Conservation (phyloP, 2,888 invertebrate genomes). For the Plagiodera versicolora region DNA sequence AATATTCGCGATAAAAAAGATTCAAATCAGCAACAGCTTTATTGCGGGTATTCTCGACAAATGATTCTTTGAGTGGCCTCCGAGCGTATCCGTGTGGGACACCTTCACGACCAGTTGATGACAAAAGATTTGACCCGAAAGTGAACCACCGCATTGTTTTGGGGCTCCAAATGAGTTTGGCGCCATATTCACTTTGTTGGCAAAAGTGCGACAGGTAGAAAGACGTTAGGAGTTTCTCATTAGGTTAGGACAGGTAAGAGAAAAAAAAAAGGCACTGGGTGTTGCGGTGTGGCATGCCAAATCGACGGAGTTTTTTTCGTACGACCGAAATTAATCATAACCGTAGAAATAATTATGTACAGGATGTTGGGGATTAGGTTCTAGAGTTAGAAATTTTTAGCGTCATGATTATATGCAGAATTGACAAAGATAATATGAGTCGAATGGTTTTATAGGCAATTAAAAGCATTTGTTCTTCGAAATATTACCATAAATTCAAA, state of each 20-base stretch:
- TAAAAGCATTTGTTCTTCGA: background rate
- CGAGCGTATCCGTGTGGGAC: too few relatives aligned
- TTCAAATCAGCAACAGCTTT: slow-evolving; percentile 12
- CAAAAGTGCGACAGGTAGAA: slow-evolving; percentile 39
- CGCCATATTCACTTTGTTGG: slow-evolving; percentile 39
- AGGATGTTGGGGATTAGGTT: background rate
- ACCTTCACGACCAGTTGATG: too few relatives aligned
- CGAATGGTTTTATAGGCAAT: background rate
- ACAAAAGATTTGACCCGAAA: too few relatives aligned
- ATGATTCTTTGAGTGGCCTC: too few relatives aligned
- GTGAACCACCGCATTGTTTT: too few relatives aligned
- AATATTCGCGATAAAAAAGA: slow-evolving; percentile 17
- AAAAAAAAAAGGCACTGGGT: slow-evolving; percentile 39
- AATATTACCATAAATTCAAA: background rate
- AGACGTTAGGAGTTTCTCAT: slow-evolving; percentile 46
- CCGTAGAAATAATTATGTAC: background rate
- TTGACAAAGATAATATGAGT: background rate
- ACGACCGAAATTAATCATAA: slow-evolving; percentile 1
- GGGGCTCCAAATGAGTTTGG: too few relatives aligned
- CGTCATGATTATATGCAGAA: too few relatives aligned
- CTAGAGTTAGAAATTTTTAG: too few relatives aligned
- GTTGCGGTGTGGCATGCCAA: slow-evolving; percentile 45
- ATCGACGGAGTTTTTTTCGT: slow-evolving; percentile 42
- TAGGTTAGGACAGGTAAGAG: slow-evolving; percentile 44
- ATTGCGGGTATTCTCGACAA: background rate